Percentiles rank a stretch among this genome's conserved stretches.
These are phyloP conservation scores for Ormyrus pomaceus DNA, from an alignment of 2,888 invertebrate genomes.

Conservation along the genomic window DNA sequence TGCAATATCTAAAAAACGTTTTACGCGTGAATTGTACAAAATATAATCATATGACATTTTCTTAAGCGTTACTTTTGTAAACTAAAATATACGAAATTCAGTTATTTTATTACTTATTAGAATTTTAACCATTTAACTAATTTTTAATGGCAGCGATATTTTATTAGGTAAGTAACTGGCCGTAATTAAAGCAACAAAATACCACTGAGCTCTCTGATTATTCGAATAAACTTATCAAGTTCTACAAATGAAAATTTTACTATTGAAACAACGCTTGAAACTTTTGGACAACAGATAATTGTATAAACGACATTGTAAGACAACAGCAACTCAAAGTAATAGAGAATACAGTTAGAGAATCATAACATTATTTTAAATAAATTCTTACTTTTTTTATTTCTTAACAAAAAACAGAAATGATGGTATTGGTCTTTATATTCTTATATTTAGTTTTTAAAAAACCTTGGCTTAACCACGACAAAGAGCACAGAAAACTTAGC, in stretches of 20 bases:
- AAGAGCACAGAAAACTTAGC: conserved; percentile 56
- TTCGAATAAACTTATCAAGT: neutral
- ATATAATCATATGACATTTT: conserved; percentile 29
- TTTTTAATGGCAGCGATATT: conserved; percentile 32
- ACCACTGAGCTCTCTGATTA: conserved; percentile 24
- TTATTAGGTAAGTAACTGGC: conserved; percentile 29
- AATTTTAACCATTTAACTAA: conserved; percentile 9
- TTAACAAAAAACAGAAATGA: neutral
- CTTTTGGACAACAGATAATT: neutral
- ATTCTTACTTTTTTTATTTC: neutral
- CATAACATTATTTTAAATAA: conserved; percentile 25
- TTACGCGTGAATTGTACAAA: conserved; percentile 46
- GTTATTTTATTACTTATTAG: conserved; percentile 1
- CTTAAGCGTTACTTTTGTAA: conserved; percentile 9
- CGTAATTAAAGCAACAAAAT: conserved; percentile 14
- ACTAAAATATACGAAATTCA: no score
- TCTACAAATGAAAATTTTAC: conserved; percentile 4
- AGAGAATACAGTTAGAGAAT: no score
- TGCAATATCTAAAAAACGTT: conserved; percentile 37
- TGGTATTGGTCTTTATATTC: conserved; percentile 33
- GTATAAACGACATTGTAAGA: no score
- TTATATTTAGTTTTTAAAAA: conserved; percentile 44
- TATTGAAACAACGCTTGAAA: neutral
- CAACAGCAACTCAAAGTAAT: no score
- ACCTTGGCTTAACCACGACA: conserved; percentile 43